Evolutionary conservation across 2,797 vertebrate genomes (phyloP), one percentile per base, ranked within the genome.

Genomic region (Microctenopoma stevenorrisi): DNA sequence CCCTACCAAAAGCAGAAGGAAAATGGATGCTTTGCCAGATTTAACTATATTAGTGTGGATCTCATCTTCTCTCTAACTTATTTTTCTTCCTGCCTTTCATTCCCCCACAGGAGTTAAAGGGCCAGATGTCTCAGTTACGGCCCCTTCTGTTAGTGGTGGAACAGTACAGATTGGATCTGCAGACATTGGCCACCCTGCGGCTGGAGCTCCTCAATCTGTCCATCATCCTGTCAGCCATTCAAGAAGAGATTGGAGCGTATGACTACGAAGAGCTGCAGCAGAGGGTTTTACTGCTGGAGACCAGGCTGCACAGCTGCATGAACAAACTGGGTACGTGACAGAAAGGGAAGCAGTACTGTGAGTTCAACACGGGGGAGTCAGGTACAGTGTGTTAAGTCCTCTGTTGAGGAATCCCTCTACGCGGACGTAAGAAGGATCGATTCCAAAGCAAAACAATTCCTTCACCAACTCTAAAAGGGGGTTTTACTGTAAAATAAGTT

Each of bases 201-300:
- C 91, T 95, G 71, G 96, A 98, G 92, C 95, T 98, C 57, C 90
- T 95, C 61, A 96, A 96, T 81, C 92, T 99, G 63, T 96, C 95
- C 14, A 52, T 93, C 5, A 93, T 95, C 35, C 94, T 99, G 72
- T 95, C 94, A 1, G 91, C 92, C 59, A 96, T 99, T 55, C 96
- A 98, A 89, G 96, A 98, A 43, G 96, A 97, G 91, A 94, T 97
- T 1, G 96, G 96, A 5, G 95, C 95, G 50, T 97, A 96, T 22
- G 96, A 97, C 86, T 97, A 97, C 0, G 96, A 97, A 38, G 96
- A 97, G 64, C 94, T 99, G 2, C 96, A 97, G 78, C 96, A 96
- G 79, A 93, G 95, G 0, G 96, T 97, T 8, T 84, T 97, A 9
- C 93, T 93, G 81, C 93, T 99, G 77, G 96, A 99, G 88, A 96